Conservation (phyloP, 2,113 vertebrate genomes). For the Odocoileus hemionus region DNA sequence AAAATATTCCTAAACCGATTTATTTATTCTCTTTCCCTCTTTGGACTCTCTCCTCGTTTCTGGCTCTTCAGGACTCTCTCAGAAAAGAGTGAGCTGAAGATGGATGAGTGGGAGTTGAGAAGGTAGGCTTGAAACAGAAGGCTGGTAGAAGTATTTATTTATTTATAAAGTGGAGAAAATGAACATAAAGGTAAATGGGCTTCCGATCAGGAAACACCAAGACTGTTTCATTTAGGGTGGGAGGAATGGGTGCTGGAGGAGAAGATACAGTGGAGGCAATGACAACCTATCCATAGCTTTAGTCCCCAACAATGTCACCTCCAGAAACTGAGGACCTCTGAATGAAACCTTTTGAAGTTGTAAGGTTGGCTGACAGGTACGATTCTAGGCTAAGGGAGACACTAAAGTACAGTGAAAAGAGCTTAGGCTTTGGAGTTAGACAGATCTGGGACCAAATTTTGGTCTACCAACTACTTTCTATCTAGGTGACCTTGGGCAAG, state of each 20-base stretch:
- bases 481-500: slow-evolving; percentile 52
- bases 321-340: neutral
- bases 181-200: neutral
- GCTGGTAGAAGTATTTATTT: neutral
- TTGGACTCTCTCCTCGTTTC: neutral
- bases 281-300: neutral
- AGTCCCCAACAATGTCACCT: neutral
- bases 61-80: neutral
- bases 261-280: neutral
- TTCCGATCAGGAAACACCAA: neutral
- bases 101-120: neutral
- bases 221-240: neutral
- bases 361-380: neutral
- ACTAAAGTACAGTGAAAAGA: neutral
- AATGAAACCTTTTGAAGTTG: slow-evolving; percentile 8
- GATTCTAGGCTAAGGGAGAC: neutral
- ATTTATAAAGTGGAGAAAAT: slow-evolving; percentile 3
- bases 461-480: neutral
- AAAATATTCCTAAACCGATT: slow-evolving; percentile 50
- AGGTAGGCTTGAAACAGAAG: neutral
- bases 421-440: neutral
- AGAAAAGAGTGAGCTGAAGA: neutral
- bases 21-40: slow-evolving; percentile 39
- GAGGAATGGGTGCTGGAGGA: neutral
- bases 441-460: neutral